Conservation (phyloP, 2,888 invertebrate genomes). For the Subacronicta megacephala region DNA sequence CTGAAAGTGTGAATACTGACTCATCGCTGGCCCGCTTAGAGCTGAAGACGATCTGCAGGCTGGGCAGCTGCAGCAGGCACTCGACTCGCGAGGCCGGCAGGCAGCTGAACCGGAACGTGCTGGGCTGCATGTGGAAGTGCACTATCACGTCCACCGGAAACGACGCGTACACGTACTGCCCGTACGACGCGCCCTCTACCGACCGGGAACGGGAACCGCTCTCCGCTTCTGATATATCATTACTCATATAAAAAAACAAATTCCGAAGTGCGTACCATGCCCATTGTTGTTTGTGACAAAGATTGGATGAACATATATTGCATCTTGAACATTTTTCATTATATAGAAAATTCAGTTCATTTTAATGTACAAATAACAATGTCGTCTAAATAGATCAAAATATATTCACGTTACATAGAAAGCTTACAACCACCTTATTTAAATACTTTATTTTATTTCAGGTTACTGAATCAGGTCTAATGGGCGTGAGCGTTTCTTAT, state of each 20-base stretch:
- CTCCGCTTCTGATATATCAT: conserved; percentile 73
- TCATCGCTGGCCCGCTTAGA: conserved; percentile 96
- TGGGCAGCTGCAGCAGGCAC: conserved; percentile 98
- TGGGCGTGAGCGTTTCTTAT: too few species aligned
- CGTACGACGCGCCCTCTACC: conserved; percentile 90
- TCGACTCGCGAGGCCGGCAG: conserved; percentile 98
- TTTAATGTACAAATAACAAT: too few species aligned
- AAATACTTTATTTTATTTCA: too few species aligned
- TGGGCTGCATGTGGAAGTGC: conserved; percentile 99
- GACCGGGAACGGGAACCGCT: conserved; percentile 64
- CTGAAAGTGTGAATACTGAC: conserved; percentile 69
- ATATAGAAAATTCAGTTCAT: too few species aligned
- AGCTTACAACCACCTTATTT: too few species aligned
- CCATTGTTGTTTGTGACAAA: too few species aligned
- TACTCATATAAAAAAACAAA: neutral
- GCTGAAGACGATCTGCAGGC: conserved; percentile 99
- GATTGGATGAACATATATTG: too few species aligned
- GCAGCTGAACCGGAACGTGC: conserved; percentile 98
- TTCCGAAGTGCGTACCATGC: too few species aligned
- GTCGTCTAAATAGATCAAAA: too few species aligned
- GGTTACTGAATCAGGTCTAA: too few species aligned
- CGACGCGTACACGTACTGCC: conserved; percentile 96
- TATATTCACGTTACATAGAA: too few species aligned
- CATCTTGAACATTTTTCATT: too few species aligned
- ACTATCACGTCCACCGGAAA: conserved; percentile 99